Base-by-base conservation (phyloP, 2,797 vertebrate species). In the Amblyopsis hoosieri region DNA sequence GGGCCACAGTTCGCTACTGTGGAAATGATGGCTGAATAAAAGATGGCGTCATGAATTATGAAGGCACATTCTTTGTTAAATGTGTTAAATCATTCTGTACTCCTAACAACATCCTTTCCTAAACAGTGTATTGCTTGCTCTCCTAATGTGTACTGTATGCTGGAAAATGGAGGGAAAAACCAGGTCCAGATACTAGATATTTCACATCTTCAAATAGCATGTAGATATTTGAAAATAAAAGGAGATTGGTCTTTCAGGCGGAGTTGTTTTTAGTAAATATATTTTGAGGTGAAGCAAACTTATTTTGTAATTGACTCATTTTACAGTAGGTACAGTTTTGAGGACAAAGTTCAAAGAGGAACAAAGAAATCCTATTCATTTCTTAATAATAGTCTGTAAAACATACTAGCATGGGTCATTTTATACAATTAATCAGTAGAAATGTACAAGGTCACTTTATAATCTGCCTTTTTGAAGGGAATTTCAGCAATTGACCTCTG, bases 371-470 rank as follows among this genome's bases (percentile, higher is more conserved):
- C 54, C 8, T 12, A 7, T 47, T 51, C 37, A 12, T 37, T 37
- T 1, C 13, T 47, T n/a, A 0, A n/a, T 49, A 74, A 51, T 3
- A 47, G 1, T 17, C 2, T 37, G 31, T 4, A 52, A 0, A 56
- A 56, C 58, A 1, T 49, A 23, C 23, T 23, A 5, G 1, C 52
- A 50, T 37, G 51, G 73, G 52, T 47, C 50, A 0, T 62, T 65
- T 71, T 63, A 37, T 37, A 37, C 33, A 37, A 8, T 37, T 6
- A 23, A 23, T 37, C 33, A 37, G 33, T 37, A 37, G 4, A 37
- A 37, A 37, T 37, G 33, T 37, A 37, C 33, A 37, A 37, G 33
- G 33, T 37, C 5, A 37, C 33, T 37, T 6, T 37, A 6, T 8
- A 6, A 37, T 37, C 33, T 23, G 33, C 33, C 8, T 37, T 8